A percentile compares a stretch with the other conserved stretches of the same genome.
phyloP scores from a whole-genome alignment of 2,797 vertebrate species.

The Myoxocephalus aenaeus region DNA sequence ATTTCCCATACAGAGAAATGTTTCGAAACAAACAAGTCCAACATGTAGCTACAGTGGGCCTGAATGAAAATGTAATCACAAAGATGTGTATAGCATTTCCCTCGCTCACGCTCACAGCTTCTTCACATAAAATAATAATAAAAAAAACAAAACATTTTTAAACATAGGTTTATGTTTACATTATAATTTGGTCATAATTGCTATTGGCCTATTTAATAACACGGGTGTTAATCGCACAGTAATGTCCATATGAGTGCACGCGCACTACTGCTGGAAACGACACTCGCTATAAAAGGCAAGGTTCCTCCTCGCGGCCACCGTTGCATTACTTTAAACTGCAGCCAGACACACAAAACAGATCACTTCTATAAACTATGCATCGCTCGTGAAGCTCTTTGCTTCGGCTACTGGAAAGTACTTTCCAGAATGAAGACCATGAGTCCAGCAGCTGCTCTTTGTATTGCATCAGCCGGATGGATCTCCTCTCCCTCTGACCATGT shows the following conservation, averaged over 20 bases:
- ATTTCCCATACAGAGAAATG: not conserved
- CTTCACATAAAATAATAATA: too few relatives aligned
- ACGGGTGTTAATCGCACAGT: not conserved
- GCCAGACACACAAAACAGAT: not conserved
- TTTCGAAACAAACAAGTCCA: not conserved
- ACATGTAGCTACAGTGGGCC: not conserved
- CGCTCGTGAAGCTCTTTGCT: too few relatives aligned
- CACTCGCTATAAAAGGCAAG: conserved; percentile 58
- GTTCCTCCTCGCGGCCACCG: not conserved
- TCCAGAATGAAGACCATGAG: not conserved
- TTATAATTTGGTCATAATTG: not conserved
- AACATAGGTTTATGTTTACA: not conserved
- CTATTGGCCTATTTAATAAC: not conserved
- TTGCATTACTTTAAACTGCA: not conserved
- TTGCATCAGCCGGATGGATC: conserved; percentile 65
- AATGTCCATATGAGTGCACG: not conserved
- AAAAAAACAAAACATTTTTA: too few relatives aligned
- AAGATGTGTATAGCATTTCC: not conserved
- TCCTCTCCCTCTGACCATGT: conserved; percentile 26
- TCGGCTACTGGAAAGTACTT: not conserved
- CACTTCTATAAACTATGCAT: not conserved
- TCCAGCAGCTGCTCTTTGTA: not conserved
- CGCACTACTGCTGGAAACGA: not conserved
- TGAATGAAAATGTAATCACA: not conserved
- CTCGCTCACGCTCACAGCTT: too few relatives aligned